Base-by-base conservation (phyloP, 1,140 invertebrate genomes). In the Linepithema humile region DNA sequence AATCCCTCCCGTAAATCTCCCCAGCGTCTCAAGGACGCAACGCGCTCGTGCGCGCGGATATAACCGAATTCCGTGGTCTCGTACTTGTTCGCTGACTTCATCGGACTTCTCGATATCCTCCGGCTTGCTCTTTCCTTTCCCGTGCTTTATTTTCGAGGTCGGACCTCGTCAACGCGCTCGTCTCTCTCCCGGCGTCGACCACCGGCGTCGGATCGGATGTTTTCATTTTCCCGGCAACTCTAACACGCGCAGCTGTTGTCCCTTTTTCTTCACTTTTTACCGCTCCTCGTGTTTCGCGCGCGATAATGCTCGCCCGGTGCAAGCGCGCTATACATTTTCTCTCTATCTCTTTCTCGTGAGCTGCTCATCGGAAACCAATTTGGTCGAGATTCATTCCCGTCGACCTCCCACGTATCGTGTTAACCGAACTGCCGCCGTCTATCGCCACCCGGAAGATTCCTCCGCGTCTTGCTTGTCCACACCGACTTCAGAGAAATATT, bases 331-430 rank as follows among this genome's bases (percentile, higher is more conserved):
- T 73, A n/a, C 26, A 29, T 20, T 10, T 20, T 62, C 4, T 83
- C 10, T 26, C 35, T 45, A 12, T 45, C 35, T 62, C 20, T 43
- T 9, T 35, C 48, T 45, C 2, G n/a, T 32, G 3, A 50, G 12
- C 35, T 60, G 84, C 38, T 86, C 45, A 80, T 84, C 53, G 86
- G 62, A 84, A 82, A 84, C 57, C 69, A 83, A 88, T 82, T 82
- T 72, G 50, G 38, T 23, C 26, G 5, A 15, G 23, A 75, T 73
- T 84, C 60, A 20, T n/a, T 40, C 53, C 32, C 23, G 38, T 17
- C 20, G 26, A 82, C 29, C 2, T 64, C 10, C 29, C 26, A 15
- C 2, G 53, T 45, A 50, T 67, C 43, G 29, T 45, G 40, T 53
- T 12, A 20, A 26, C 15, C n/a, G 38, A 40, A 23, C 10, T 84